A percentile compares a stretch with the other conserved stretches of the same genome.
Evolutionary conservation across 2,888 invertebrate species (phyloP).

Genomic region (Xestoiulus laeticollis): DNA sequence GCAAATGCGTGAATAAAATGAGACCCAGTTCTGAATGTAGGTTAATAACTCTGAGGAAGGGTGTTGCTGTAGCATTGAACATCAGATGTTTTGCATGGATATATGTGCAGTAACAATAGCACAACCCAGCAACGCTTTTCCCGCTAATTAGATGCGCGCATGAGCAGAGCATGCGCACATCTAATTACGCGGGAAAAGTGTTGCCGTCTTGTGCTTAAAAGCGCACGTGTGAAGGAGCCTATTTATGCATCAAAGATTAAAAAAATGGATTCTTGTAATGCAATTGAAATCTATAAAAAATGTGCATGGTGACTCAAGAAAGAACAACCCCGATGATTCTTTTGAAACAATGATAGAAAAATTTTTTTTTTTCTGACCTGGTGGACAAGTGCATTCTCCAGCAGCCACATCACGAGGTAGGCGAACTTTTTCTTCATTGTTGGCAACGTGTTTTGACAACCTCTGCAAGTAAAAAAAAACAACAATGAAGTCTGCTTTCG

Average conservation of each 20-base stretch:
- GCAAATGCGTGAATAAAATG: not conserved
- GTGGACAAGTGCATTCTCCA: slow-evolving; percentile 52
- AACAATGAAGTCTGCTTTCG: slow-evolving; percentile 5
- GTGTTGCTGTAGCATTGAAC: not conserved
- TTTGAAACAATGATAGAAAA: not conserved
- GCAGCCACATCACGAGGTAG: slow-evolving; percentile 47
- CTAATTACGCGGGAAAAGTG: too few species aligned
- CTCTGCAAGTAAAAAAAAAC: slow-evolving; percentile 46
- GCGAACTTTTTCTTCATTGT: slow-evolving; percentile 44
- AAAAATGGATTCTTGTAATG: not conserved
- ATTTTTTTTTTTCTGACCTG: slow-evolving; percentile 44
- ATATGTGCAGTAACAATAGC: too few species aligned
- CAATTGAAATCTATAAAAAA: not conserved
- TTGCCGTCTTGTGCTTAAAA: too few species aligned
- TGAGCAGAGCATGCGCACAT: too few species aligned
- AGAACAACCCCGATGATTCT: too few species aligned
- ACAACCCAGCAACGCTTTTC: too few species aligned
- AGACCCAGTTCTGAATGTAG: slow-evolving; percentile 17
- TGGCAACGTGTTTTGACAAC: slow-evolving; percentile 43
- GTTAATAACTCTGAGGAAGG: not conserved
- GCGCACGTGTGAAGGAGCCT: too few species aligned
- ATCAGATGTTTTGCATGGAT: not conserved
- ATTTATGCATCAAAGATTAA: too few species aligned
- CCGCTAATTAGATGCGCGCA: too few species aligned
- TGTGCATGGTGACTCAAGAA: too few species aligned